Conservation (phyloP, 64 coral and sea anemone genomes). For the Astreopora myriophthalma region DNA sequence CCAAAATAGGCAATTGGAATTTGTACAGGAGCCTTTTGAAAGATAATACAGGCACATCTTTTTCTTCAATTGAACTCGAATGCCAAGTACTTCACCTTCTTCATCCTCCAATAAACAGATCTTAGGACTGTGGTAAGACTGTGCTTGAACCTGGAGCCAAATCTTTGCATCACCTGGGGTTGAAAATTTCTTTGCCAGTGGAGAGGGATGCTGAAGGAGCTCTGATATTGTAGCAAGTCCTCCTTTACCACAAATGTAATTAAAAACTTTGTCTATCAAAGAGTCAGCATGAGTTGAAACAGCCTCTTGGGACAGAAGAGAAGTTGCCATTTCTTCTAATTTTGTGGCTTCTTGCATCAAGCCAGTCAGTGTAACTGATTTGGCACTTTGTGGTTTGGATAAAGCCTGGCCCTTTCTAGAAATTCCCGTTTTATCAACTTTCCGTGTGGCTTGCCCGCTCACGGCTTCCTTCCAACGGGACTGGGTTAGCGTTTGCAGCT, state of each 20-base stretch:
- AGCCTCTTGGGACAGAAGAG: background rate
- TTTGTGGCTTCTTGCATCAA: background rate
- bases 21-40: slow-evolving; percentile 30
- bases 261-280: slow-evolving; percentile 23
- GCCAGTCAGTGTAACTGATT: background rate
- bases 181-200: background rate
- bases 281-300: background rate
- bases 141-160: slow-evolving; percentile 1
- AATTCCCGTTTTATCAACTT: background rate
- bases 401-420: background rate
- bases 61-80: background rate
- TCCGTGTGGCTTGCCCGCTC: background rate
- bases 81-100: background rate
- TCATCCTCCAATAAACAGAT: slow-evolving; percentile 10
- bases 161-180: background rate
- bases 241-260: slow-evolving; percentile 43
- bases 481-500: background rate
- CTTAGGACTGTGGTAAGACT: background rate
- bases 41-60: slow-evolving; percentile 50
- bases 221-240: slow-evolving; percentile 17
- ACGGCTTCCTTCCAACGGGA: background rate
- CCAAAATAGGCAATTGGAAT: slow-evolving; percentile 3
- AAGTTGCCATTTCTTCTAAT: background rate
- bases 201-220: slow-evolving; percentile 46
- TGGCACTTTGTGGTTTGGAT: background rate